Base-by-base conservation (phyloP, 2,888 invertebrate genomes). In the Laspeyria flexula region DNA sequence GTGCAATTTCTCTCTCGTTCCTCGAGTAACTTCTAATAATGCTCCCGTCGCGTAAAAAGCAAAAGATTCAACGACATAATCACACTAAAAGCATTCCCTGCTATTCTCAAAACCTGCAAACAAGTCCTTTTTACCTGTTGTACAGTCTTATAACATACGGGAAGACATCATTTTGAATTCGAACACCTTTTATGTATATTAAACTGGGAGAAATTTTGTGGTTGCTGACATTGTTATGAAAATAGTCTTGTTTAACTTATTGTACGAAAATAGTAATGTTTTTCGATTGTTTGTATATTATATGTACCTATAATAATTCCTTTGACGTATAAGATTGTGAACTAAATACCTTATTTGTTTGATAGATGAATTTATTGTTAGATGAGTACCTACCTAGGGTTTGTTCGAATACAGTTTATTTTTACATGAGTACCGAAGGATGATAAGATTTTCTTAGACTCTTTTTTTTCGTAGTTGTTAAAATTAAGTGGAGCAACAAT, bases 41-140 rank as follows among this genome's bases (percentile, higher is more conserved):
- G 77, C 79, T 72, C 71, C 57, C 74, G 58, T 64, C 58, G 71
- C 70, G 75, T 73, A 73, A 73, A 82, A 83, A 77, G 80, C 79
- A 78, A 79, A 67, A 80, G 79, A 79, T 76, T 78, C 79, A 78
- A 85, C 79, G 80, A 81, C 87, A 86, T 86, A 87, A 88, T 88
- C 85, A 83, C 77, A 80, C 83, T 88, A 87, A 88, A 88, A 88
- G 87, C 88, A 83, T 84, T 79, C 74, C 73, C 74, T 73, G 73
- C 71, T 71, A 75, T 72, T 66, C 65, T 70, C 47, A 60, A 68
- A 70, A 71, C 53, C 61, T 53, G 51, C 60, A 58, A 42, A 53
- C 48, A 62, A 55, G 63, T 60, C 55, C 67, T 67, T 64, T 71
- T 65, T 72, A 68, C 65, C 69, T 71, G 65, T 29, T 50, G 53